Conservation (phyloP, 2,888 invertebrate species). For the Thymelicus sylvestris region DNA sequence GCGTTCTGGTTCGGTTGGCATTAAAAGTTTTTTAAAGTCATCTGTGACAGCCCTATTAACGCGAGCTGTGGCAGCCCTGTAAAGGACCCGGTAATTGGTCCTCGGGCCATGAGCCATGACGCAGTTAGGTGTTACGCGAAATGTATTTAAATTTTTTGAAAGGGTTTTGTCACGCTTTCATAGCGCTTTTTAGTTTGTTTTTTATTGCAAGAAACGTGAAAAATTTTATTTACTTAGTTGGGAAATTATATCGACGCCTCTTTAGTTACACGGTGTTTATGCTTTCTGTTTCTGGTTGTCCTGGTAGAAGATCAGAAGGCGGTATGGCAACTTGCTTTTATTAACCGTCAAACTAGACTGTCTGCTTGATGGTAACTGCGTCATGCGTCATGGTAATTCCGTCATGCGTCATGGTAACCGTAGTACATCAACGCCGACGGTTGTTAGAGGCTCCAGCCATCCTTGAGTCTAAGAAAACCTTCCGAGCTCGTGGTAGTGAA, state of each 20-base stretch:
- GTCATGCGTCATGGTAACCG: no score
- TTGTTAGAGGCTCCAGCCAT: no score
- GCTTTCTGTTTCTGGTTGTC: background rate
- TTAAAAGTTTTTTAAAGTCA: constrained; percentile 10
- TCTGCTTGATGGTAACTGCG: no score
- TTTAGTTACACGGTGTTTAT: background rate
- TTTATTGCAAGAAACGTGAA: constrained; percentile 12
- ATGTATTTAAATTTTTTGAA: constrained; percentile 28
- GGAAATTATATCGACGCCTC: constrained; percentile 4
- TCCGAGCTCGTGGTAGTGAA: no score
- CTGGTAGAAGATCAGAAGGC: background rate
- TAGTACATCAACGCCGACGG: no score
- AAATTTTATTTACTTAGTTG: constrained; percentile 13
- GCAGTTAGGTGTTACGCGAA: constrained; percentile 33
- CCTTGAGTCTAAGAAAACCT: no score
- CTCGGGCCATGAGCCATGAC: constrained; percentile 17
- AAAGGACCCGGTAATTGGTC: constrained; percentile 30
- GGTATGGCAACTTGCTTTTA: no score
- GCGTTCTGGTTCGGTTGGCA: constrained; percentile 10
- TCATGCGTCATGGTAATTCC: no score
- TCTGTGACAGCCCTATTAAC: constrained; percentile 19
- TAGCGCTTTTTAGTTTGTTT: constrained; percentile 13
- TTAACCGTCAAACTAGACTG: no score
- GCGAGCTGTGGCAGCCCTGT: constrained; percentile 13
- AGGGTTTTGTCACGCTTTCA: constrained; percentile 24